Evolutionary conservation across 2,797 vertebrate species (phyloP), one percentile per base, ranked within the genome.

Genomic region (Ambastaia sidthimunki): DNA sequence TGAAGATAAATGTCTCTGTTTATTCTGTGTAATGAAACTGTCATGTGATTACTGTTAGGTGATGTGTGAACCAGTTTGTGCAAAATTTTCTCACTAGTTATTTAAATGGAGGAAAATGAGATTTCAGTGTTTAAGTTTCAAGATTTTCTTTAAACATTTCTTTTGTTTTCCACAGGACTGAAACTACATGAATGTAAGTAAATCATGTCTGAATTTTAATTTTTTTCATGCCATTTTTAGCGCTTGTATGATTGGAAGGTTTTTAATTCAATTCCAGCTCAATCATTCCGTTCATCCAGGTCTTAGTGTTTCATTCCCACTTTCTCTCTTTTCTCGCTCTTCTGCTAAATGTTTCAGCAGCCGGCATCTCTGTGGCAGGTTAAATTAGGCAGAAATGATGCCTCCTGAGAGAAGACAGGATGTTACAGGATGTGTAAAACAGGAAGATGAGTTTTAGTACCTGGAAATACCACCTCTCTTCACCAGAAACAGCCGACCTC

Each of bases 311-410:
- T 44, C 41, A 44, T 44, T 44, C 13, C 16, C 12, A 28, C 59
- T 57, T 7, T 57, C n/a, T 57, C 21, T 3, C 67, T 13, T 68
- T 18, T 1, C 16, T 50, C 55, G 34, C 31, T 6, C 67, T 60
- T 21, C 55, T 41, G 23, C 25, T 25, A 44, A 70, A 71, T 68
- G 21, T 70, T 71, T 83, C 78, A 67, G 23, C 63, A 47, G 72
- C 60, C 55, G 18, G 13, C 18, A n/a, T 70, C 74, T 71, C 48
- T 19, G 11, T 77, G 69, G 72, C 71, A 73, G 73, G 7, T 76
- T 82, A 74, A 85, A 86, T 86, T 80, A 77, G 50, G 62, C 37
- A 72, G 79, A 76, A 69, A 80, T 57, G 9, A 71, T 83, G 74
- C 59, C 82, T 74, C 82, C 34, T 18, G 74, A 52, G 66, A 83